Evolutionary conservation across 2,888 invertebrate genomes (phyloP), one percentile per base, ranked within the genome.

Genomic region (Mythimna loreyi): DNA sequence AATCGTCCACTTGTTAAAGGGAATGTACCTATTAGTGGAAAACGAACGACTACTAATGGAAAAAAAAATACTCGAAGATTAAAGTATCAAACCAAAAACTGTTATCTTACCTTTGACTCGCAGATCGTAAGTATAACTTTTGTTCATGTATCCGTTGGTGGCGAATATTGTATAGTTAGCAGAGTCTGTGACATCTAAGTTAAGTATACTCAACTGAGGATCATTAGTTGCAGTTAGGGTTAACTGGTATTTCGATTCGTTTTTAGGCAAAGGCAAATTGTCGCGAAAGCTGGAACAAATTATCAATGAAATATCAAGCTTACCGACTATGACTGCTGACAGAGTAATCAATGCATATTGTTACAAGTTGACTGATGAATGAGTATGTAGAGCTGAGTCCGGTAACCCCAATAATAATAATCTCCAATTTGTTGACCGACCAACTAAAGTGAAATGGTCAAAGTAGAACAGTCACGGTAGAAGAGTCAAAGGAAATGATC

Each of bases 81-180:
- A 5, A 23, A 6, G 8, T 33, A 33, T 33, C 28, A n/a, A n/a
- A 28, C 28, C 3, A 33, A 33, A 1, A 33, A 33, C 33, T 19
- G 16, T n/a, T 53, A 28, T 25, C 78, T 87, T 87, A 95, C 95
- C 90, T 85, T 23, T 60, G 9, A 87, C 79, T 43, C 89, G 81
- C 19, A 93, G 36, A 23, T 89, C 87, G 65, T 84, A 88, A 0
- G 87, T 88, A 4, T 82, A 33, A 49, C 52, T 85, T 40, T 84
- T 70, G 1, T 67, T 85, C 5, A 76, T 47, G 55, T 89, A 82
- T 9, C 84, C 75, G 74, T 93, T 95, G 4, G 52, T 73, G 7
- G 89, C 92, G 0, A 85, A 75, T 2, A 94, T 63, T 0, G 93
- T 93, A 62, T 94, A 95, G 56, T 90, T 91, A 16, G 83, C 95